Conservation (phyloP, 1,140 invertebrate species). For the Hydropsyche tenuis region DNA sequence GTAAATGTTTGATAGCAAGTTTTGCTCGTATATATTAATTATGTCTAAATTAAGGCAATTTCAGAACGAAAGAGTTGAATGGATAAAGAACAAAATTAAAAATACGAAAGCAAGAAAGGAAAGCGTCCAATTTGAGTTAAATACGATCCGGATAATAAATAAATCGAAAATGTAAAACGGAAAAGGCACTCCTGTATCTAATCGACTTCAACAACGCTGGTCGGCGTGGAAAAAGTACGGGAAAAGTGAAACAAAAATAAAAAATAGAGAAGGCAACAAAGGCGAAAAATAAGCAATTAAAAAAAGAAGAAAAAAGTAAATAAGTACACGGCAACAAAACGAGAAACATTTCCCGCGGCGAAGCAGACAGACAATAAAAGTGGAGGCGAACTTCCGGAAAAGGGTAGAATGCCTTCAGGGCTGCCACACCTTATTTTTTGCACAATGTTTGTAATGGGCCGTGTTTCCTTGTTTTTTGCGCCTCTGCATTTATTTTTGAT, state of each 20-base stretch:
- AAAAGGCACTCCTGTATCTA: neutral
- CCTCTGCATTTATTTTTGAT: too few relatives aligned
- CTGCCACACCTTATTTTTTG: too few relatives aligned
- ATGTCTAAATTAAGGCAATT: too few relatives aligned
- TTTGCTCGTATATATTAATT: too few relatives aligned
- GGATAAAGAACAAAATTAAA: too few relatives aligned
- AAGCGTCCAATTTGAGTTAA: neutral
- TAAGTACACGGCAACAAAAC: neutral
- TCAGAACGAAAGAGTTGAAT: too few relatives aligned
- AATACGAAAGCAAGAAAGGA: neutral
- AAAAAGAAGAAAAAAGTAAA: conserved; percentile 16
- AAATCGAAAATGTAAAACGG: neutral
- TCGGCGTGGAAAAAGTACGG: neutral
- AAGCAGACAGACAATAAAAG: neutral
- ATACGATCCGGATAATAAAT: neutral
- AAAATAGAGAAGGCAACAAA: neutral
- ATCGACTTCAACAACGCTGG: neutral
- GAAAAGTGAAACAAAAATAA: neutral
- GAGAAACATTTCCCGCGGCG: conserved; percentile 11
- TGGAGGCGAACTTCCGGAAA: neutral
- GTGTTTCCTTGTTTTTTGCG: too few relatives aligned
- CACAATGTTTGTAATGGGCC: too few relatives aligned
- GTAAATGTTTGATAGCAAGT: too few relatives aligned
- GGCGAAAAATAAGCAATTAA: conserved; percentile 22
- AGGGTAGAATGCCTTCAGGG: neutral